Evolutionary conservation across 2,888 invertebrate genomes (phyloP), one percentile per base, ranked within the genome.

Genomic region (Catocala nupta): DNA sequence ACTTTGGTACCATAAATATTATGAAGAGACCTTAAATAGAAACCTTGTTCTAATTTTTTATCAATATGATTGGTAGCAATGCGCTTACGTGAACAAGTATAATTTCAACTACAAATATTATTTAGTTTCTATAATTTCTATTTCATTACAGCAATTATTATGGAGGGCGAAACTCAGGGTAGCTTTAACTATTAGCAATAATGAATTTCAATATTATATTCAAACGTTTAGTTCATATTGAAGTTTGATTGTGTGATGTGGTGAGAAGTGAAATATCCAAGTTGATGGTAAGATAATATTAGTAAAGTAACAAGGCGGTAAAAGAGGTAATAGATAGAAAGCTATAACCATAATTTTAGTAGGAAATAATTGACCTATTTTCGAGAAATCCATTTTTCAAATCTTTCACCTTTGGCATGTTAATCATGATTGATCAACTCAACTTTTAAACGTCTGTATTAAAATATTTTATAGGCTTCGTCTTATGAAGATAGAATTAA

Each of bases 51-150:
- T 36, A 7, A 25, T 12, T 0, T 25, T 12, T 10, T 12, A 60
- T 8, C 49, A 48, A 5, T 55, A 54, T 43, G 36, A 39, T 39
- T 39, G 45, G 33, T 45, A 49, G 11, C n/a, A 71, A 47, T 49
- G 50, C 50, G 57, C 11, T 47, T 55, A 53, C 74, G 68, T 68
- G 65, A 65, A 55, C 44, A 49, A 52, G 42, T 16, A 51, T 25
- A 53, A 55, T 73, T 59, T 39, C 59, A 59, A 7, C 51, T 68
- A 62, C 53, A 65, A 61, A 52, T 51, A 55, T 57, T 48, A 56
- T 43, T 58, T 10, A 44, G 55, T 67, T 64, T 56, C 74, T 33
- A 10, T 34, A 16, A 43, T 25, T 42, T 49, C 50, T 9, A 48
- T 45, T 44, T 55, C 49, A 47, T 50, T 56, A 44, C 49, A 45